These are phyloP conservation scores for Xestia sexstrigata DNA, from an alignment of 2,888 invertebrate species.

Conservation along the genomic window DNA sequence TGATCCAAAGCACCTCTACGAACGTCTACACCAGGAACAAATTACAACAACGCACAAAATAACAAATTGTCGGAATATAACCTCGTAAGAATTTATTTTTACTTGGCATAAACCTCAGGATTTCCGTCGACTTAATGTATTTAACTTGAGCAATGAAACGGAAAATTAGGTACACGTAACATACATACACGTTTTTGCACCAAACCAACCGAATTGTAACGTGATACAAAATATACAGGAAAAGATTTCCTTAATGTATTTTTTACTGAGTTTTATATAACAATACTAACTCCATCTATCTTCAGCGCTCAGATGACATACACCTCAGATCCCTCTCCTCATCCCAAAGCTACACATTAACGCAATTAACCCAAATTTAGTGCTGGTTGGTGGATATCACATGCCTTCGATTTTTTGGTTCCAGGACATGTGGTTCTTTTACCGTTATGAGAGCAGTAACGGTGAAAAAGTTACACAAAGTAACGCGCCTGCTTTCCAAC, in stretches of 20 bases:
- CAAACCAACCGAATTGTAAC: conserved; percentile 26
- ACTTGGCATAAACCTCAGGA: conserved; percentile 24
- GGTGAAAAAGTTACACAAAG: too few species aligned
- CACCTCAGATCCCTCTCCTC: too few species aligned
- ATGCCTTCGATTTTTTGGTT: too few species aligned
- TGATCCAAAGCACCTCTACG: too few species aligned
- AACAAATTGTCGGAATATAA: conserved; percentile 26
- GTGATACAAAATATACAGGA: conserved; percentile 20
- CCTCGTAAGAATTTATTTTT: conserved; percentile 37
- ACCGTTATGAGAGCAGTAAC: too few species aligned
- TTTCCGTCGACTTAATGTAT: conserved; percentile 43
- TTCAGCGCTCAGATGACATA: too few species aligned
- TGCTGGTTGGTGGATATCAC: too few species aligned
- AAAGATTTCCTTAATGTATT: not conserved
- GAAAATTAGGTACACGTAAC: conserved; percentile 36
- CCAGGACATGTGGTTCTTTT: too few species aligned
- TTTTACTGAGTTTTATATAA: not conserved
- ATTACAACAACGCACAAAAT: not conserved
- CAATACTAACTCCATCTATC: too few species aligned
- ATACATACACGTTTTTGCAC: conserved; percentile 16
- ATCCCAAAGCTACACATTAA: too few species aligned
- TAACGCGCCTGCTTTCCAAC: too few species aligned
- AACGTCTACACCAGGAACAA: not conserved
- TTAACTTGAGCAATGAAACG: conserved; percentile 45
- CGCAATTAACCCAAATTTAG: too few species aligned